Base-by-base conservation (phyloP, 1,140 invertebrate genomes). In the Bombus pascuorum region DNA sequence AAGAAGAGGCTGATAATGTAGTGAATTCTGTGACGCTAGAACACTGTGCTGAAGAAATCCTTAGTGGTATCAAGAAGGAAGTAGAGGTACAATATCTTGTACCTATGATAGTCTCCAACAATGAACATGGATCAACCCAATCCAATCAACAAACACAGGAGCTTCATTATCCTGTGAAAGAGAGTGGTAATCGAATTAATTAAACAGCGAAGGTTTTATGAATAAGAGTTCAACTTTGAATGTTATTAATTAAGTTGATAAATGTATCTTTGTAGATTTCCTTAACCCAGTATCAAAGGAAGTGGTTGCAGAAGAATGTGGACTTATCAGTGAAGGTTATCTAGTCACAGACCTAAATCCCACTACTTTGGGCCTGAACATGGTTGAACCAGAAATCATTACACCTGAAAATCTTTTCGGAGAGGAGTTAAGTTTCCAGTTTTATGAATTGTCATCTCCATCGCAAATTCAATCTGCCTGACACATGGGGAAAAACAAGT, bases 281-380 rank as follows among this genome's bases (percentile, higher is more conserved):
- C 91, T 96, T 47, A 96, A 96, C 90, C 95, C 96, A 76, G 95
- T 96, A 18, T 95, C 96, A 4, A 96, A 96, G 90, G 95, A 96
- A 87, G 94, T 96, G 47, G 94, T 96, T 0, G 96, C 96, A 4
- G 95, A 96, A 86, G 96, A 96, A 90, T 96, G 96, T 83, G 96
- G 96, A 18, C 90, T 95, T 2, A 92, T 95, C 10, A 93, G 93
- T 10, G 95, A 95, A 72, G 94, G 95, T 68, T 96, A 95, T 86
- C 89, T 96, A 12, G 95, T 96, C 1, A 96, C 96, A 1, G 96
- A 96, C 86, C 81, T 96, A 13, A 96, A 96, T 88, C 95, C 96
- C 6, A 94, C 94, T 10, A 92, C 94, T 5, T 83, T 96, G 25
- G 95, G 95, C 13, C 75, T 96, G 44, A 96, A 95, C 87, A 92